Percentiles rank a stretch among this genome's conserved stretches.
Evolutionary conservation across 2,113 vertebrate species (phyloP).

Genomic region (Rattus norvegicus): GRCr8 NC_086023.1:57814001-57814500

Average conservation of each 20-base stretch:
- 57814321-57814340: neutral
- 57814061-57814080: too few species aligned
- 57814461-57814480: neutral
- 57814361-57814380: neutral
- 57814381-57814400: neutral
- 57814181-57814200: neutral
- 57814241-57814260: conserved; percentile 18
- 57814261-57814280: neutral
- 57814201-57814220: neutral
- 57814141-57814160: too few species aligned
- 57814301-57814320: neutral
- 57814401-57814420: neutral
- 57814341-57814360: neutral
- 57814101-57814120: too few species aligned
- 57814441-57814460: neutral
- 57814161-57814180: too few species aligned
- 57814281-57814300: neutral
- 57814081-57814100: too few species aligned
- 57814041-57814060: too few species aligned
- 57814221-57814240: neutral
- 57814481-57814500: neutral
- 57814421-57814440: neutral
- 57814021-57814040: too few species aligned
- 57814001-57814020: too few species aligned
- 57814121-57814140: too few species aligned